These are phyloP conservation scores for Volucella inflata DNA, from an alignment of 2,888 invertebrate genomes.

Conservation along the genomic window DNA sequence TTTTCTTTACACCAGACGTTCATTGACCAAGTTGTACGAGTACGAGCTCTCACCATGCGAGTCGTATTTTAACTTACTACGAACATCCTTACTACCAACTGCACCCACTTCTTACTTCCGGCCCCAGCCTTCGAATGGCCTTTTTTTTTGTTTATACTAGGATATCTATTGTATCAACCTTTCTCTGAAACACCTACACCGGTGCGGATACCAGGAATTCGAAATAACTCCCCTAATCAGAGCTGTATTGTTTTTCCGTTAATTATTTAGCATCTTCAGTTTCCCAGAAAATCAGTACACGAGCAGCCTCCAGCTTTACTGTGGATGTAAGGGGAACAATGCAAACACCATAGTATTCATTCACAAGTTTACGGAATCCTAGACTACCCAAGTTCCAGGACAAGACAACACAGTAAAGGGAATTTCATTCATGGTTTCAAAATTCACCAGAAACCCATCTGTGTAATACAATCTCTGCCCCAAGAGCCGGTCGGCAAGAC, in stretches of 20 bases:
- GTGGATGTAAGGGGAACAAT: background rate
- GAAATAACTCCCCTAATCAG: background rate
- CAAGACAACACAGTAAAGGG: too few species aligned
- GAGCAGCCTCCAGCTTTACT: background rate
- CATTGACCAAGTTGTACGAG: conserved; percentile 5
- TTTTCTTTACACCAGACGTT: conserved; percentile 15
- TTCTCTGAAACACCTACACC: conserved; percentile 21
- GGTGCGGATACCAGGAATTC: background rate
- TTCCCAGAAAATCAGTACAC: conserved; percentile 17
- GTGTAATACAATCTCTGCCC: too few species aligned
- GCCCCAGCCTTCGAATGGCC: background rate
- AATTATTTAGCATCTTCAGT: conserved; percentile 10
- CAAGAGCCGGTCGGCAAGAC: too few species aligned
- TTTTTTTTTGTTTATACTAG: too few species aligned
- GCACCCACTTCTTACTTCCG: background rate
- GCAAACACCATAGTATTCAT: conserved; percentile 2
- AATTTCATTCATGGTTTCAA: too few species aligned
- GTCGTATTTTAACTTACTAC: background rate
- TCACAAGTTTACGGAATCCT: conserved; percentile 16
- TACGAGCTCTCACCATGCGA: background rate
- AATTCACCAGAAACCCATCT: too few species aligned
- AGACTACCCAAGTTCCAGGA: too few species aligned
- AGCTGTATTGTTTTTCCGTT: background rate
- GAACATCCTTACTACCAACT: background rate
- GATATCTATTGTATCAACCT: background rate